These are phyloP conservation scores for Octodon degus DNA, from an alignment of 2,113 vertebrate species.

Conservation along the genomic window DNA sequence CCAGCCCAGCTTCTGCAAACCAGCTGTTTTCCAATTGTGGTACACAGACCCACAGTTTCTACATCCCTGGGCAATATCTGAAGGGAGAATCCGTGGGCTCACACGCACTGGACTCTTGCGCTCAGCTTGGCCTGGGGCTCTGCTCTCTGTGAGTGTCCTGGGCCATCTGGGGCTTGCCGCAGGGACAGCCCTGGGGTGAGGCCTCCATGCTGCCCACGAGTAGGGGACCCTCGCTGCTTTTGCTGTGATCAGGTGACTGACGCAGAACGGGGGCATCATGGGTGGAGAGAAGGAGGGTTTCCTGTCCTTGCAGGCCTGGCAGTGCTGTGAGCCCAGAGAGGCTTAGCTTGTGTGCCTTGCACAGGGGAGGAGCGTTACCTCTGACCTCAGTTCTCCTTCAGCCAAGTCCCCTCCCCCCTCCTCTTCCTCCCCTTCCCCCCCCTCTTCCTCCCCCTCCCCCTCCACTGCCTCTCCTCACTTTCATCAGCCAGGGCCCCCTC, in stretches of 20 bases:
- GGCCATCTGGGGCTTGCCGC: background rate
- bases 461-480: background rate
- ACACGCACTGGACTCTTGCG: background rate
- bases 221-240: background rate
- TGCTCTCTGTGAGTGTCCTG: background rate
- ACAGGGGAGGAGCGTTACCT: background rate
- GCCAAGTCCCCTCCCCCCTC: background rate
- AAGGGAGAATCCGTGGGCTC: background rate
- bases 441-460: too few relatives aligned
- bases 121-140: background rate
- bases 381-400: constrained; percentile 51
- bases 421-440: too few relatives aligned
- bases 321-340: background rate
- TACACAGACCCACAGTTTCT: background rate
- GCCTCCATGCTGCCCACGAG: background rate
- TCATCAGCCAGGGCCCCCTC: background rate
- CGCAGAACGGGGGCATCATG: fast-evolving
- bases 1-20: background rate
- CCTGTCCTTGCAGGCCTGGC: background rate
- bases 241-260: background rate
- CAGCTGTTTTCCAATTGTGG: background rate
- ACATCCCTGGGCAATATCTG: too few relatives aligned
- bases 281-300: background rate
- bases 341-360: background rate
- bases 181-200: background rate